Conservation (phyloP, 2,113 vertebrate genomes). For the Ptilonorhynchus violaceus region DNA sequence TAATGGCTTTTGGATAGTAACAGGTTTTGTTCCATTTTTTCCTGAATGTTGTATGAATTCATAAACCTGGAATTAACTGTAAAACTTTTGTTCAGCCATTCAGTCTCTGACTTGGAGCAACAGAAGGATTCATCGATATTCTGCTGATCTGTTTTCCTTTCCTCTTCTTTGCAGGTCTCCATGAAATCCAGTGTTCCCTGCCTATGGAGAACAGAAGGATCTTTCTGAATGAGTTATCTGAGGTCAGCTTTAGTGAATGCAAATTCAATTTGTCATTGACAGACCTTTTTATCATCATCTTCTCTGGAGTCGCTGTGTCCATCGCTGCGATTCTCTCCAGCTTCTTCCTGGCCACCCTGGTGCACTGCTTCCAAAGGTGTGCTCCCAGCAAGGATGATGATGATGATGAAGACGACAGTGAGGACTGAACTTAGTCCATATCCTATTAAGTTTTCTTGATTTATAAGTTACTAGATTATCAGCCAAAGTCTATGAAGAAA, state of each 20-base stretch:
- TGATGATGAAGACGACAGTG: constrained; percentile 85
- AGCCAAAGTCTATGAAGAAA: background rate
- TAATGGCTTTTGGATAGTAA: background rate
- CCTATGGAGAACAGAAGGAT: constrained; percentile 86
- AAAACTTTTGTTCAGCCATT: background rate
- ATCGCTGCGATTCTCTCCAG: constrained; percentile 95
- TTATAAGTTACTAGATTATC: background rate
- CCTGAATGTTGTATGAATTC: background rate
- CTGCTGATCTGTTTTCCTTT: background rate
- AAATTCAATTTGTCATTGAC: constrained; percentile 90
- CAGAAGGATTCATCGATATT: background rate
- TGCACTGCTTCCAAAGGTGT: constrained; percentile 96
- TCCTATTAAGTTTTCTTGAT: background rate
- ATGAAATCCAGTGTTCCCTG: constrained; percentile 91
- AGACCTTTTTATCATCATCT: constrained; percentile 96
- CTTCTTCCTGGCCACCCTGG: constrained; percentile 95
- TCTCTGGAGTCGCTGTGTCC: constrained; percentile 95
- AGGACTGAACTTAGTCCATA: constrained; percentile 38
- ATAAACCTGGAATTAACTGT: background rate
- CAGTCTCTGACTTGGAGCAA: background rate
- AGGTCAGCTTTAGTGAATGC: constrained; percentile 95
- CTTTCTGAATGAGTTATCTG: constrained; percentile 87
- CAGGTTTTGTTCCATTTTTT: background rate
- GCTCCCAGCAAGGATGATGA: constrained; percentile 92
- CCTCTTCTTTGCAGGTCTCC: constrained; percentile 76